These are phyloP conservation scores for Hemibagrus guttatus DNA, from an alignment of 2,797 vertebrate genomes.

Conservation along the genomic window DNA sequence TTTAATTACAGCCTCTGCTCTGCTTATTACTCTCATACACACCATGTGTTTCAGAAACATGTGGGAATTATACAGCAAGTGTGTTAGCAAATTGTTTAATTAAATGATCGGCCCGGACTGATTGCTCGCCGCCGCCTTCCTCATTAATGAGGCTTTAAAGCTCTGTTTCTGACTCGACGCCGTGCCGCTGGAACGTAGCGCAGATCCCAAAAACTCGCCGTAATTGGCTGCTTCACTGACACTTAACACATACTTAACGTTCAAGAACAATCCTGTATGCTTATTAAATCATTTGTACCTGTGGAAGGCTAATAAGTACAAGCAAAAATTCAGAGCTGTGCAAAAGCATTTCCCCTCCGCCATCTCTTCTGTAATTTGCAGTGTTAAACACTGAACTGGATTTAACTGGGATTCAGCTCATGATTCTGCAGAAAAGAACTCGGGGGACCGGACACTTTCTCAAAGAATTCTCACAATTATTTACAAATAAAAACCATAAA, in stretches of 20 bases:
- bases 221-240: not conserved
- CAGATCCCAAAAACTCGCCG: not conserved
- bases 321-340: not conserved
- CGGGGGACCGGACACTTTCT: too few species aligned
- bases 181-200: not conserved
- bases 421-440: not conserved
- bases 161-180: not conserved
- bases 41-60: slow-evolving; percentile 26
- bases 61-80: slow-evolving; percentile 42
- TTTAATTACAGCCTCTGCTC: slow-evolving; percentile 45
- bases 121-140: slow-evolving; percentile 46
- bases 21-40: slow-evolving; percentile 44
- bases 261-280: not conserved
- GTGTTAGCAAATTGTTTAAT: slow-evolving; percentile 62
- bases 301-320: not conserved
- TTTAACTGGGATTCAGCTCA: not conserved
- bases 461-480: not conserved
- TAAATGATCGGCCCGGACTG: slow-evolving; percentile 56
- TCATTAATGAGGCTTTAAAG: slow-evolving; percentile 34
- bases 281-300: not conserved
- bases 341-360: not conserved
- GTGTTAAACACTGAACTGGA: not conserved
- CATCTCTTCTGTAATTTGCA: not conserved
- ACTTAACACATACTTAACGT: not conserved
- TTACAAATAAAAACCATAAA: not conserved